Evolutionary conservation across 2,888 invertebrate species (phyloP), one percentile per base, ranked within the genome.

Genomic region (Mycalesis mineus): DNA sequence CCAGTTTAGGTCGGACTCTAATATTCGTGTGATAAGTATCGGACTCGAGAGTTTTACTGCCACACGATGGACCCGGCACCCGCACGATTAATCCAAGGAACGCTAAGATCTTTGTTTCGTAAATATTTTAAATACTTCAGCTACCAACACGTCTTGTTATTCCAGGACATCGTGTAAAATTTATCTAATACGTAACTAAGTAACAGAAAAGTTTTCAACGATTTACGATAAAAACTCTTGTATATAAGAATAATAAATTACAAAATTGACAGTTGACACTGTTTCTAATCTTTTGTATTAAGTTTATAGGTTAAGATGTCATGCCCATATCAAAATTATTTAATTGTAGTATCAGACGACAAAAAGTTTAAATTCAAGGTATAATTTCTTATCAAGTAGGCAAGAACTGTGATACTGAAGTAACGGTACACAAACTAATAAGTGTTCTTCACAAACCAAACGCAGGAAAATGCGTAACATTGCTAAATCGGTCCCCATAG

Each of bases 311-410:
- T 84, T 83, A 85, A 80, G 72, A 88, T 88, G 88, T 78, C 84
- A 84, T 88, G 90, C 78, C 87, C 88, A 67, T 87, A 81, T 85
- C 86, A 89, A 78, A 84, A 88, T 75, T 80, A 90, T 74, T 80
- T 80, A 59, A 81, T 78, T 66, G 73, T 79, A 59, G 62, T 70
- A 65, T 66, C 72, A 62, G 76, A 71, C 64, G 55, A 60, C 51
- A 62, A 65, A 74, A 69, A 66, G 61, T 73, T 45, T 33, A 57
- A 55, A 49, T 54, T 50, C 28, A 82, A 78, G 77, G 77, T 73
- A 72, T 63, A 42, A 29, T 37, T 62, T 56, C 56, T 40, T 41
- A 64, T 56, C 48, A 50, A 15, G 33, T 52, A 33, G n/a, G 9
- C 52, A 31, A 33, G 40, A 51, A 14, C 14, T 39, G 15, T 39